Base-by-base conservation (phyloP, 2,797 vertebrate species). In the Sitta carolinensis region DNA sequence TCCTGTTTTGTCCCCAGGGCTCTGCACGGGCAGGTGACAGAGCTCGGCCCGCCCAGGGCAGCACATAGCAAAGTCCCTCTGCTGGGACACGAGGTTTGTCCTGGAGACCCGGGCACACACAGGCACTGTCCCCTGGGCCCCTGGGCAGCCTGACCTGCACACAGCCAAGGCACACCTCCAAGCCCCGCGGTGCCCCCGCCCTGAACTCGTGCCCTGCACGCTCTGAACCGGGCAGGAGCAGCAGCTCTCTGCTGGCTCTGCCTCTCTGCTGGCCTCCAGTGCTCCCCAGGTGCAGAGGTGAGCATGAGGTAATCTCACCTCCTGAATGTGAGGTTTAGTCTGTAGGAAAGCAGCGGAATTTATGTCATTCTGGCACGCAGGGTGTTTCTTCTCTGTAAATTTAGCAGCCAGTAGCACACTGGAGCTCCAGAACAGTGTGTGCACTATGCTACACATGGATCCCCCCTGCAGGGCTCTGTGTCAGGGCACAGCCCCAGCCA, bases 231-330 rank as follows among this genome's bases (percentile, higher is more conserved):
- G 88, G 26, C 42, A 36, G 87, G 61, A 63, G n/a, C 47, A 40
- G 91, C 79, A n/a, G 82, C 62, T 51, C 70, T 64, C 57, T 36
- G 68, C 92, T 86, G 92, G 86, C 92, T 88, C 2, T 0, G 78
- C 13, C 68, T 58, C 47, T 42, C 81, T 69, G 93, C 85, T 93
- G 92, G 96, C 95, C 96, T 91, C 78, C 59, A 67, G 55, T n/a
- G 69, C 74, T 96, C 96, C 95, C 97, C 95, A 96, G 97, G 96
- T 97, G 97, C 96, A 89, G 94, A 96, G 95, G 93, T 96, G 94
- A 92, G 92, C 93, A 96, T 97, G 97, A 97, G 93, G 94, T 97
- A 96, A 97, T 94, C 89, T 23, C 81, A 84, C 88, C 90, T 91
- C 63, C 87, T 94, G 87, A 97, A 93, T 85, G 87, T 17, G 95